Evolutionary conservation across 2,797 vertebrate genomes (phyloP), one percentile per base, ranked within the genome.

Genomic region (Eupleurogrammus muticus): DNA sequence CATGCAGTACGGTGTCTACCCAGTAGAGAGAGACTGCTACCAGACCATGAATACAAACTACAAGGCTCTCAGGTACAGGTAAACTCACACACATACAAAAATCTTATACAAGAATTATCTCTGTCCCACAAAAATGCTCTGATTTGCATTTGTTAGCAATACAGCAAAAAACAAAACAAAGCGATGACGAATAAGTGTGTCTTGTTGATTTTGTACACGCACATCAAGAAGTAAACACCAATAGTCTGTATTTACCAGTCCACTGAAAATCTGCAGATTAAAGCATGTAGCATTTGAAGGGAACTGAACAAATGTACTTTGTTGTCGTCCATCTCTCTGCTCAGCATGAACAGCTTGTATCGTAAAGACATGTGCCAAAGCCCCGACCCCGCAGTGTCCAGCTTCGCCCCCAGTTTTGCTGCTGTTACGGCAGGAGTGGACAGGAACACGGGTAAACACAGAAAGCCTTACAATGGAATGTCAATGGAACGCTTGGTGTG

Each of bases 391-490:
- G 24, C 88, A 14, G 72, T 89, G 19, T 91, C 97, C 62, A 88
- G 86, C 46, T 92, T 96, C n/a, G 91, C 91, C 56, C 93, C 95
- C 28, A 95, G 79, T 83, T 97, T 98, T 67, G 91, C 96, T 66
- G 92, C 95, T 0, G 90, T 95, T 47, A 88, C 96, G 66, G 84
- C 93, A 58, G 94, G 95, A 79, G 81, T 92, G 60, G 96, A 96
- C 40, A 95, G 95, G 78, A 96, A 87, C 67, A 92, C 92, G 90
- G 96, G 97, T 97, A 77, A 92, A 92, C 47, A 32, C 54, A 13
- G 2, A 28, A 35, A 5, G 5, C 3, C 55, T 54, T 20, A 49
- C 14, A n/a, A n/a, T n/a, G n/a, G n/a, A n/a, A n/a, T 51, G 0
- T 49, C 42, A 68, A 53, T 24, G 6, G 9, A 42, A 55, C 17